Evolutionary conservation across 2,113 vertebrate species (phyloP).

Genomic region (Osmerus mordax): DNA sequence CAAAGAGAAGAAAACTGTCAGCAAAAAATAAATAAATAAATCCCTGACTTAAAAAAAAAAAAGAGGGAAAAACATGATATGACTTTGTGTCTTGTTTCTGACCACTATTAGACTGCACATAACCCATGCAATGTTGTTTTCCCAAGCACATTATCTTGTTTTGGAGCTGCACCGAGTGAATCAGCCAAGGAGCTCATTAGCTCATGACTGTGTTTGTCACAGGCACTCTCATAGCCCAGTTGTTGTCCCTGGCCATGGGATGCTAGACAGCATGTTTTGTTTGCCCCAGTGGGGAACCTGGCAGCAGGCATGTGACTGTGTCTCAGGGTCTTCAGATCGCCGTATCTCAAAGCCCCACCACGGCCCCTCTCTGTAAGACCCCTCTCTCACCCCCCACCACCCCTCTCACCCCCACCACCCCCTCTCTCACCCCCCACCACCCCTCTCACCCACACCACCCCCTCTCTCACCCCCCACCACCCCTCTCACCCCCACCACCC

Average conservation of each 20-base stretch:
- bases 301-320: constrained; percentile 30
- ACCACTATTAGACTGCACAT: too few species aligned
- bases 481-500: constrained; percentile 23
- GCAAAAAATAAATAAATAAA: constrained; percentile 14
- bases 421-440: constrained; percentile 19
- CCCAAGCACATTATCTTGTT: background rate
- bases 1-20: constrained; percentile 52
- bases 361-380: constrained; percentile 16
- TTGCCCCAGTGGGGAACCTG: constrained; percentile 45
- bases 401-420: constrained; percentile 15
- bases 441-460: constrained; percentile 15
- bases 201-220: constrained; percentile 5
- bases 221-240: background rate
- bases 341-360: constrained; percentile 24
- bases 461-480: constrained; percentile 16
- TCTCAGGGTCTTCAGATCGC: constrained; percentile 31
- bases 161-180: background rate
- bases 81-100: background rate
- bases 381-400: constrained; percentile 21
- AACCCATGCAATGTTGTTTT: too few species aligned
- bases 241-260: constrained; percentile 17
- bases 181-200: constrained; percentile 18
- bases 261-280: constrained; percentile 28
- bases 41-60: background rate
- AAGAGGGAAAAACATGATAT: background rate